Base-by-base conservation (phyloP, 2,113 vertebrate species). In the Loxodonta africana region DNA sequence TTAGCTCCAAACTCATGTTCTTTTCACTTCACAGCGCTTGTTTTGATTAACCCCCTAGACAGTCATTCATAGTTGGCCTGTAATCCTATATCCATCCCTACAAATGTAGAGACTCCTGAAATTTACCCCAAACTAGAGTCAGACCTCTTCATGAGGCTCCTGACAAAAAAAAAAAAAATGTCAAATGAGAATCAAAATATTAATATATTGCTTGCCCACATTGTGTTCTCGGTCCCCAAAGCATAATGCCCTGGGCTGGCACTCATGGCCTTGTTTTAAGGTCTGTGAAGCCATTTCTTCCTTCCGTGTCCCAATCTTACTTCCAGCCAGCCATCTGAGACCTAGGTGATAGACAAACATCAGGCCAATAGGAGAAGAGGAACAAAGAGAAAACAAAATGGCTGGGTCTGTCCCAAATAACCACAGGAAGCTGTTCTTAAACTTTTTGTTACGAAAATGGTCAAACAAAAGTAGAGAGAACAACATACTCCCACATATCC, bases 121-220 rank as follows among this genome's bases (percentile, higher is more conserved):
- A 67, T 87, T 84, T 67, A 84, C 14, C 53, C 12, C 71, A 95
- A 44, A 65, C n/a, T 63, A 91, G 25, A 87, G 62, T 25, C 77
- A 65, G 14, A 57, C 1, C 8, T 37, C 57, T 57, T 21, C 44
- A 53, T 4, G 11, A 37, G 7, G 37, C 2, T 37, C 60, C 48
- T 26, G 26, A 67, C 12, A 51, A 44, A 20, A 92, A 21, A 26
- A n/a, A 73, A 28, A 21, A 26, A n/a, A 73, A 28, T 4, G 9
- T 46, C 71, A 73, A 91, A 30, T 60, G 60, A 44, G 6, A 51
- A 92, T 48, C 18, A 20, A 67, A 8, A 15, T 62, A 44, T 18
- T 21, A 65, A 18, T 1, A 0, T 48, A 14, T 57, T n/a, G 5
- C 37, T 77, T 65, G 37, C 0, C 14, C 5, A 21, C 7, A 25